Evolutionary conservation across 2,888 invertebrate species (phyloP).

Genomic region (Gandaritis pyraliata): DNA sequence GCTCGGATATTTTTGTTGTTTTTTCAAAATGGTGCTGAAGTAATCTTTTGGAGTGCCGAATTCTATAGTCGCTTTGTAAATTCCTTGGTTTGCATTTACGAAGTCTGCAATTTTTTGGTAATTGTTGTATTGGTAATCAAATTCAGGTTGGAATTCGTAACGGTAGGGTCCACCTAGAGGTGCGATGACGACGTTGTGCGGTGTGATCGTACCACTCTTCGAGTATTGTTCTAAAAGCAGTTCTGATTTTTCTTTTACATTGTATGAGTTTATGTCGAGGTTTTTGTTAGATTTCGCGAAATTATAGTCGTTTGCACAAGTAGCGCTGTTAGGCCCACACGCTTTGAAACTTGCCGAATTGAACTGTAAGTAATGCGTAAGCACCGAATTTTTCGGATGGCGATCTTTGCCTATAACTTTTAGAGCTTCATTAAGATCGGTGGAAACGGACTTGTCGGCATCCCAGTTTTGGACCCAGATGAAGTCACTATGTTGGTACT

Average conservation of each 20-base stretch:
- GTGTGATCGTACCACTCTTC: constrained; percentile 92
- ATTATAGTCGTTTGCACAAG: constrained; percentile 71
- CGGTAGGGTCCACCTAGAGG: constrained; percentile 97
- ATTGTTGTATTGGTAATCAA: constrained; percentile 97
- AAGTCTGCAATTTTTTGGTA: constrained; percentile 94
- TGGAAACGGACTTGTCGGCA: constrained; percentile 53
- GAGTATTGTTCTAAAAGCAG: constrained; percentile 94
- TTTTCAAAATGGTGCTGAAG: constrained; percentile 88
- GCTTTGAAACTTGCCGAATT: constrained; percentile 68
- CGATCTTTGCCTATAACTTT: constrained; percentile 65
- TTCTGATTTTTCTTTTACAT: constrained; percentile 93
- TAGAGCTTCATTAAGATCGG: constrained; percentile 61
- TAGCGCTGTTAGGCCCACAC: constrained; percentile 65
- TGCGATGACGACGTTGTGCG: constrained; percentile 95
- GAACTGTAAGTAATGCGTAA: constrained; percentile 70
- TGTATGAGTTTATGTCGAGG: constrained; percentile 91
- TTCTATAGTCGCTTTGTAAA: constrained; percentile 88
- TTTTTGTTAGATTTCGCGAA: constrained; percentile 91
- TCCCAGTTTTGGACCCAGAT: constrained; percentile 96
- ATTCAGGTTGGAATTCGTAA: constrained; percentile 94
- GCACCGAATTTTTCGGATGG: constrained; percentile 62
- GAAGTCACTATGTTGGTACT: constrained; percentile 94
- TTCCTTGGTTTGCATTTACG: constrained; percentile 90
- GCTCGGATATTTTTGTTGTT: constrained; percentile 86
- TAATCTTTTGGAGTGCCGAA: constrained; percentile 97